Base-by-base conservation (phyloP, 1,140 invertebrate genomes). In the Aplysia californica region DNA sequence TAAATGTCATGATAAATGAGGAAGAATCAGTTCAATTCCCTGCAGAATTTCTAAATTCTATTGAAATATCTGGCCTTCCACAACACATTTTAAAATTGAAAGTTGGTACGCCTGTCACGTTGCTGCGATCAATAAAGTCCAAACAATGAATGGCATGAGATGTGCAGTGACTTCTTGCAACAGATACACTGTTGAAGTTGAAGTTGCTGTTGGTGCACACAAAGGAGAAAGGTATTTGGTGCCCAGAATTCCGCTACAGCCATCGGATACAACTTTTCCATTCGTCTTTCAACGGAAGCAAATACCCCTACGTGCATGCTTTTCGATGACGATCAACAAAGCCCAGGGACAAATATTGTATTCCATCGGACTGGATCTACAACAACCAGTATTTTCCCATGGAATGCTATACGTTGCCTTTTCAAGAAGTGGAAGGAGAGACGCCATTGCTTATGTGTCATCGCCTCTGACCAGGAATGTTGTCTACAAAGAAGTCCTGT, bases 1-100 rank as follows among this genome's bases (percentile, higher is more conserved):
- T 79, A 23, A 83, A 86, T 64, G 71, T 41, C 29, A 56, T 82
- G 35, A 23, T 39, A 20, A 83, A 87, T 59, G 56, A 38, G 29
- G 75, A 81, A 23, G 41, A 87, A 31, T 39, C 56, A 35, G 56
- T 73, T 39, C 26, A 50, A 21, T 88, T 81, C 77, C 86, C 88
- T 6, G 50, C 82, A 10, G 89, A 90, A 80, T 86, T 86, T 83
- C 67, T 91, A 15, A 85, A 91, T 77, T 77, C 79, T 10, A 64
- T 87, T n/a, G 83, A 83, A 10, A 82, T 84, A 26, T 78, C 84
- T 35, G 87, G 89, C 6, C 39, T 88, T 18, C 89, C 90, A 21
- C 85, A 85, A 23, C 89, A 91, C 79, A 79, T 79, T 70, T 77
- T 91, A 6, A 71, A 70, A 23, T 70, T 91, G 10, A 91, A 90